Conservation (phyloP, 2,797 vertebrate genomes). For the Phrynocephalus vlangalii region DNA sequence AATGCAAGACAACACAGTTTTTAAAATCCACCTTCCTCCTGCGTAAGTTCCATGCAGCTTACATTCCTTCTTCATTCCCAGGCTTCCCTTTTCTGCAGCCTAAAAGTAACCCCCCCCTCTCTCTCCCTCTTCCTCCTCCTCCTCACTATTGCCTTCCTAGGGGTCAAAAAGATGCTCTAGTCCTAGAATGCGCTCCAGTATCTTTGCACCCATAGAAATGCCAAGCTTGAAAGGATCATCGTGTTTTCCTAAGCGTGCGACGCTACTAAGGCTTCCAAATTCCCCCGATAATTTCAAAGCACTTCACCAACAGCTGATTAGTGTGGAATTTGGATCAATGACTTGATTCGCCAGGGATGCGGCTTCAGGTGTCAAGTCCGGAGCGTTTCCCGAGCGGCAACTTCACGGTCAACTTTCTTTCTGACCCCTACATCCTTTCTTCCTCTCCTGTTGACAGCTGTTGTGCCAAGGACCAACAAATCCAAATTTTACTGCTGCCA, state of each 20-base stretch:
- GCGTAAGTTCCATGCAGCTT: neutral
- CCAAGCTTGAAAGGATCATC: neutral
- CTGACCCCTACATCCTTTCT: constrained; percentile 11
- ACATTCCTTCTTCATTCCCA: neutral
- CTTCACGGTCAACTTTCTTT: neutral
- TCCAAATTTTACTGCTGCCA: no score
- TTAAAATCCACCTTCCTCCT: neutral
- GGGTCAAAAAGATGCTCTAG: constrained; percentile 7
- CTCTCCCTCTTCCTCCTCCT: neutral
- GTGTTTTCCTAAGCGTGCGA: neutral
- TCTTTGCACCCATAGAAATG: neutral
- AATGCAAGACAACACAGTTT: neutral
- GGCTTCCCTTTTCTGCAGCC: neutral
- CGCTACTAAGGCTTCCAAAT: neutral
- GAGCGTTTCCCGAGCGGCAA: neutral
- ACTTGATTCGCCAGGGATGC: neutral
- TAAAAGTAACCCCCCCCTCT: neutral
- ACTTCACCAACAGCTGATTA: neutral
- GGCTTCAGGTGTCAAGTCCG: neutral
- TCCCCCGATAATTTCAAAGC: neutral
- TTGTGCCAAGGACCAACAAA: constrained; percentile 35
- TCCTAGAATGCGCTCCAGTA: constrained; percentile 11
- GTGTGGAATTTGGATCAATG: neutral
- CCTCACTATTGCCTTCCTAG: neutral
- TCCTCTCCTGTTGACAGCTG: neutral